phyloP scores from a whole-genome alignment of 2,113 vertebrate species.

The Gulo gulo region DNA sequence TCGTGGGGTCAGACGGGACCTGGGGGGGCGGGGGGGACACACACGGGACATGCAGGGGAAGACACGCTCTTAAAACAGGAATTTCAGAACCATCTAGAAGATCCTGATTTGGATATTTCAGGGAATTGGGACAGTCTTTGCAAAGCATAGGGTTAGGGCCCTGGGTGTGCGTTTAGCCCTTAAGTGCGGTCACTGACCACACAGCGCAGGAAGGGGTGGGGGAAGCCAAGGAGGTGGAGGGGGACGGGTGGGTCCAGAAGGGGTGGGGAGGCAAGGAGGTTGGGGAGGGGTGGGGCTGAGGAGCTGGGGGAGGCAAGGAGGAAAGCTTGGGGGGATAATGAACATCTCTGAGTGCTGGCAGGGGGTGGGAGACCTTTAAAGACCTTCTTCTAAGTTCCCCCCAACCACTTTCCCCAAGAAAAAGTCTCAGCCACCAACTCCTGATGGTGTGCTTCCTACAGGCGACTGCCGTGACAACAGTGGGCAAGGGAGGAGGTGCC shows the following conservation, averaged over 20 bases:
- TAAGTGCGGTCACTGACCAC: neutral
- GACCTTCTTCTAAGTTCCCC: neutral
- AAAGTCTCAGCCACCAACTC: neutral
- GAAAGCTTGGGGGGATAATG: neutral
- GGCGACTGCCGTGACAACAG: neutral
- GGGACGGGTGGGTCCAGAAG: too few species aligned
- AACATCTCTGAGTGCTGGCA: neutral
- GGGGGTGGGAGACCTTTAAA: neutral
- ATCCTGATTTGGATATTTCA: too few species aligned
- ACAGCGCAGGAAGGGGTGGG: fast-evolving
- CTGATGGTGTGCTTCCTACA: fast-evolving
- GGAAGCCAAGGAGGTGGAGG: too few species aligned
- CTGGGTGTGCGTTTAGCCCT: neutral
- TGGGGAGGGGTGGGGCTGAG: too few species aligned
- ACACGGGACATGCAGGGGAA: neutral
- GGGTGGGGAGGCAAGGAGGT: too few species aligned
- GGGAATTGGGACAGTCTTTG: neutral
- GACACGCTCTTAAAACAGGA: neutral
- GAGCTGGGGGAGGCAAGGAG: too few species aligned
- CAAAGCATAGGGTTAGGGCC: neutral
- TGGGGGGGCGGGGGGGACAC: fast-evolving
- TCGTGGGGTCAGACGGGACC: fast-evolving
- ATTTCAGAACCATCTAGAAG: neutral
- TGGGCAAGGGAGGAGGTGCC: neutral
- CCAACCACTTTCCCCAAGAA: neutral